Evolutionary conservation across 2,113 vertebrate genomes (phyloP).

Genomic region (Datnioides undecimradiatus): DNA sequence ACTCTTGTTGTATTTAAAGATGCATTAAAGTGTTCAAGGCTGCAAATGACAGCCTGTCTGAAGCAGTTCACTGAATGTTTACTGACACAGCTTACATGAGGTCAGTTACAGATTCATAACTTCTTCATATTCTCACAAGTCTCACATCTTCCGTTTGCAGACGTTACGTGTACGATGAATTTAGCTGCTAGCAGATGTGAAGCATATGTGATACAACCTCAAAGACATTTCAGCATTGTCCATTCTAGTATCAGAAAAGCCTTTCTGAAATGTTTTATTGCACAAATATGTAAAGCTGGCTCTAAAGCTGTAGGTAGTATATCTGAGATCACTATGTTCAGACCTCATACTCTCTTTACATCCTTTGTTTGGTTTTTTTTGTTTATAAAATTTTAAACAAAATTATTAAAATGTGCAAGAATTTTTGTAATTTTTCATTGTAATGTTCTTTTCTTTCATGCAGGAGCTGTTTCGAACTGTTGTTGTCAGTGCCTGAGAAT

Average conservation of each 20-base stretch:
- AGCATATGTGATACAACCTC: background rate
- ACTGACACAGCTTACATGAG: slow-evolving; percentile 8
- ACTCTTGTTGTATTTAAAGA: background rate
- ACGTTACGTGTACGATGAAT: slow-evolving; percentile 14
- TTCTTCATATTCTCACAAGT: background rate
- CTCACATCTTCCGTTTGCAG: background rate
- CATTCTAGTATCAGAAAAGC: background rate
- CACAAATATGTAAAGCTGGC: background rate
- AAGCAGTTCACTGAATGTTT: background rate
- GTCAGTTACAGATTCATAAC: background rate
- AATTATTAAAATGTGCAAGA: background rate
- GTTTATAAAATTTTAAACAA: too few species aligned
- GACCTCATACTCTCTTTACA: background rate
- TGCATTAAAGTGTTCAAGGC: background rate
- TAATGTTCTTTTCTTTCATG: slow-evolving; percentile 51
- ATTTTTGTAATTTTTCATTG: background rate
- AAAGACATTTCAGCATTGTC: background rate
- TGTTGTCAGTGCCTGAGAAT: slow-evolving; percentile 95
- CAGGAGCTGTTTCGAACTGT: slow-evolving; percentile 98
- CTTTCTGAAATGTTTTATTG: slow-evolving; percentile 22
- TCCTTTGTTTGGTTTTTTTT: background rate
- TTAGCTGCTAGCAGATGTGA: background rate
- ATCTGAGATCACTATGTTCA: background rate
- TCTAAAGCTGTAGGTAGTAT: background rate
- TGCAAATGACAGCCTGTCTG: slow-evolving; percentile 2